Evolutionary conservation across 2,888 invertebrate species (phyloP), one percentile per base, ranked within the genome.

Genomic region (Trissolcus brochymenae): DNA sequence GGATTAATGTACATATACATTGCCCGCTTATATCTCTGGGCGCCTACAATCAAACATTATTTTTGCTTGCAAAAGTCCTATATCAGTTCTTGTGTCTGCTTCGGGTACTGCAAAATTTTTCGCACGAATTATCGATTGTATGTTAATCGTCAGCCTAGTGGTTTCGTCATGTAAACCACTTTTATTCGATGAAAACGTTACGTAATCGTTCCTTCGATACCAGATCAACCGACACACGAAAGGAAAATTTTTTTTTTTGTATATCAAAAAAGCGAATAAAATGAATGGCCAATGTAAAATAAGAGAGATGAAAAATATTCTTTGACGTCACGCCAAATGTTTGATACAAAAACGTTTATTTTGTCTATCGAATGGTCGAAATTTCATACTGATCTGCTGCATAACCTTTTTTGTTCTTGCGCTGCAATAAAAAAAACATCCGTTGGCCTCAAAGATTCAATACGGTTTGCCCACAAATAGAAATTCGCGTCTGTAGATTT

Each of bases 21-120:
- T 80, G 80, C 79, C 80, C 74, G 78, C n/a, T 79, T 82, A 81
- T 82, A 80, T 73, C 78, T 79, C 79, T 80, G 81, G 78, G 78
- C 79, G 77, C 73, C 79, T 81, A 77, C 79, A 77, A 81, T 79
- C 67, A 74, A 67, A 74, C 67, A 60, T 51, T 53, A 61, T 67
- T 74, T 67, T 51, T 60, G n/a, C n/a, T 13, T 51, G 43, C 77
- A 80, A 72, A 77, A 77, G 61, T 55, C 55, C 35, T 60, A 29
- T 65, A 65, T 60, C 56, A 60, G 53, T 16, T 25, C 55, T 61
- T 60, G 25, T 19, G 53, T 64, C 53, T 14, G 16, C 53, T 19
- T 49, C 46, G 17, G 14, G n/a, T 35, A n/a, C 40, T 46, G 14
- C 50, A 59, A 56, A 54, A 54, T 29, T 51, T 51, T 51, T 51